Percentiles rank a stretch among this genome's conserved stretches.
phyloP scores from a whole-genome alignment of 2,113 vertebrate species.

The Platycercus adscitus region DNA sequence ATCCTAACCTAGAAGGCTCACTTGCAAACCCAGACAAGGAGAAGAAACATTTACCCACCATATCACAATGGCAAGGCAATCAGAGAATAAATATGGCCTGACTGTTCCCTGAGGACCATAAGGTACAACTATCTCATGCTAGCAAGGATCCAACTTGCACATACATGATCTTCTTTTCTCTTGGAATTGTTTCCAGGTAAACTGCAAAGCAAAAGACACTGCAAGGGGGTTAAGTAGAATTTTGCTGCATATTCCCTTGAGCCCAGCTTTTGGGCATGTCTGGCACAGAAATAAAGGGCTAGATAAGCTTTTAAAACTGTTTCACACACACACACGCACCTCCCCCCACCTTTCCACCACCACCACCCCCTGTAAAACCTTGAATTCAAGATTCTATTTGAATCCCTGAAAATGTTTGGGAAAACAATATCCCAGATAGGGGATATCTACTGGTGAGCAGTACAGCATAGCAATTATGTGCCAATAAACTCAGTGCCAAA shows the following conservation, averaged over 20 bases:
- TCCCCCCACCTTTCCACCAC: fast-evolving
- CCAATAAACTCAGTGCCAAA: background rate
- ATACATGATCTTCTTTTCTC: background rate
- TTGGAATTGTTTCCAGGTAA: background rate
- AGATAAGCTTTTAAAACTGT: background rate
- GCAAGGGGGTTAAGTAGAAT: background rate
- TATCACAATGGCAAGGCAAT: background rate
- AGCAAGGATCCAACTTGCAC: background rate
- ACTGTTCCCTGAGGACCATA: background rate
- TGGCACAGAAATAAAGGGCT: background rate
- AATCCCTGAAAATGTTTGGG: background rate
- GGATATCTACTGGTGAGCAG: background rate
- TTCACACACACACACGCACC: background rate
- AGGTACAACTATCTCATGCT: background rate
- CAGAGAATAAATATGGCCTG: background rate
- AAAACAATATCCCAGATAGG: background rate
- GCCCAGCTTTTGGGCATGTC: background rate
- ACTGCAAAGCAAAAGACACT: background rate
- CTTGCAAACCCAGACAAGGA: background rate
- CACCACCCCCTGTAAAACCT: background rate
- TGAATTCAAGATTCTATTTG: background rate
- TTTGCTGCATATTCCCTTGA: background rate
- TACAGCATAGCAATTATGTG: background rate
- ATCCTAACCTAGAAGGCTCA: background rate
- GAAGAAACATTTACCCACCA: background rate